A percentile compares a stretch with the other conserved stretches of the same genome.
These are phyloP conservation scores for Parapristionchus giblindavisi DNA, from an alignment of 2,888 invertebrate genomes.

Conservation along the genomic window DNA sequence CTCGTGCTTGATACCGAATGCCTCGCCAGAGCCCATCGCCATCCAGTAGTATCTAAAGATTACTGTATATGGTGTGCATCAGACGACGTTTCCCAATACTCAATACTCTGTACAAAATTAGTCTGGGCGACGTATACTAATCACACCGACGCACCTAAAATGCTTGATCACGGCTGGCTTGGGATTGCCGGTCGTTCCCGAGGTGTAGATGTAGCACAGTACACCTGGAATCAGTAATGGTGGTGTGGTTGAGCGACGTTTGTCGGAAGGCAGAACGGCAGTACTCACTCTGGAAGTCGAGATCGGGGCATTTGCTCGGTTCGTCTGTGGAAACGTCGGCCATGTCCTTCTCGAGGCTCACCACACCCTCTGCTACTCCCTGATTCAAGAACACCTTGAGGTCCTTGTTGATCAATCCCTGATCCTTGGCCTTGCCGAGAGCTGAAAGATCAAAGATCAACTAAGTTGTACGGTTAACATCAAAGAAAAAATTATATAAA, in stretches of 20 bases:
- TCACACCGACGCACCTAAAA: slow-evolving; percentile 77
- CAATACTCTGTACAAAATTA: too few relatives aligned
- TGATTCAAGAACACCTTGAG: slow-evolving; percentile 40
- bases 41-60: slow-evolving; percentile 57
- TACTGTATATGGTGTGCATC: too few relatives aligned
- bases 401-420: slow-evolving; percentile 49
- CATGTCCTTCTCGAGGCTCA: slow-evolving; percentile 43
- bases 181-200: slow-evolving; percentile 96
- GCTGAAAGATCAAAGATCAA: slow-evolving; percentile 49
- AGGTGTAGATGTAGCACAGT: slow-evolving; percentile 94
- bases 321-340: slow-evolving; percentile 42
- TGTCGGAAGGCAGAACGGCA: too few relatives aligned
- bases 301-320: slow-evolving; percentile 42
- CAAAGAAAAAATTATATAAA: neutral
- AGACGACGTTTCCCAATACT: neutral
- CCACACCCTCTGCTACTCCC: slow-evolving; percentile 35
- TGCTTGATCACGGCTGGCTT: slow-evolving; percentile 96
- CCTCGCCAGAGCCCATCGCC: slow-evolving; percentile 52
- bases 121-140: too few relatives aligned
- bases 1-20: slow-evolving; percentile 69
- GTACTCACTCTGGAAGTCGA: slow-evolving; percentile 55
- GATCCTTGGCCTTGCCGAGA: slow-evolving; percentile 52
- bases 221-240: slow-evolving; percentile 60
- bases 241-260: too few relatives aligned
- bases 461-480: neutral